phyloP scores from a whole-genome alignment of 1,140 invertebrate genomes.

The Lucilia sericata region DNA sequence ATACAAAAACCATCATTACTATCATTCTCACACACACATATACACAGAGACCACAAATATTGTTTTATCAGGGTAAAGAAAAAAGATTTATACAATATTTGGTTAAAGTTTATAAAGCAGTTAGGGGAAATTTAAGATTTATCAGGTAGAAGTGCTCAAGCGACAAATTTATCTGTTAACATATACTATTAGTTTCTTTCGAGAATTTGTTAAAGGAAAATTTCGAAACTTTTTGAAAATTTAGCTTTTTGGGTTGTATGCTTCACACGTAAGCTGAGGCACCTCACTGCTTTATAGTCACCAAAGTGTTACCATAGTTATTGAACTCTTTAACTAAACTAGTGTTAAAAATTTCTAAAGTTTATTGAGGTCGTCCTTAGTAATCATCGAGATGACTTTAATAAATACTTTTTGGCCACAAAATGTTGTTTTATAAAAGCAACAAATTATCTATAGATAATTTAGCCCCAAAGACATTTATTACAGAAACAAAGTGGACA shows the following conservation, averaged over 20 bases:
- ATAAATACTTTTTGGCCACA: constrained; percentile 36
- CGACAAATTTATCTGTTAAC: too few relatives aligned
- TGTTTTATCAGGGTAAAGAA: too few relatives aligned
- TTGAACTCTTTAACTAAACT: background rate
- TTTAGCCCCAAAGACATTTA: background rate
- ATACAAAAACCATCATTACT: background rate
- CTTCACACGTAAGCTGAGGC: too few relatives aligned
- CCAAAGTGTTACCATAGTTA: background rate
- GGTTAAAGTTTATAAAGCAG: too few relatives aligned
- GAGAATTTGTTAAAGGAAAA: too few relatives aligned
- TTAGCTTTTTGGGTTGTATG: too few relatives aligned
- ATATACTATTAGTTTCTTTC: too few relatives aligned
- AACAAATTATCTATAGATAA: background rate
- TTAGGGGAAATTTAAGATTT: too few relatives aligned
- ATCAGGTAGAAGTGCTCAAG: too few relatives aligned
- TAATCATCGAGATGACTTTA: constrained; percentile 25
- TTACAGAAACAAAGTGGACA: background rate
- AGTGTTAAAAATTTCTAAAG: background rate
- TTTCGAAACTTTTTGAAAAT: too few relatives aligned
- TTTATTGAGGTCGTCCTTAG: constrained; percentile 37
- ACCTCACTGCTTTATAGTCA: too few relatives aligned
- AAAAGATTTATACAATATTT: too few relatives aligned
- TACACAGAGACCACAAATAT: background rate
- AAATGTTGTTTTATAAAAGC: background rate
- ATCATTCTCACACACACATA: background rate